Conservation (phyloP, 2,113 vertebrate species). For the Melospiza georgiana region DNA sequence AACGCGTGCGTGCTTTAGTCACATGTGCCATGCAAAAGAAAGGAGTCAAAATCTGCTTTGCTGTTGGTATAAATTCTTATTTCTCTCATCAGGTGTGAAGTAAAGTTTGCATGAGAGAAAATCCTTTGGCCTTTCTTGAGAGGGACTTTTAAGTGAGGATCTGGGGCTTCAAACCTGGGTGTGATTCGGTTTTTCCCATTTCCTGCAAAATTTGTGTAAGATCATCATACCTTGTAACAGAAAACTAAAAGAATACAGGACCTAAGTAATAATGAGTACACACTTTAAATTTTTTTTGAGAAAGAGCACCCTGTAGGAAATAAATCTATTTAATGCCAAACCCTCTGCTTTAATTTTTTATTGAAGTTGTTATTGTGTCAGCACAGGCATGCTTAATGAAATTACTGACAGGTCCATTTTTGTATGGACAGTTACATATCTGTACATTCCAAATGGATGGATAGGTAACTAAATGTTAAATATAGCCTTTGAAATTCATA, state of each 20-base stretch:
- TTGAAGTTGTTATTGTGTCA: background rate
- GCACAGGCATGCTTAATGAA: background rate
- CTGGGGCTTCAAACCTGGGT: background rate
- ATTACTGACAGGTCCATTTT: background rate
- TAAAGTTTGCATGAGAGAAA: background rate
- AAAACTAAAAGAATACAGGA: background rate
- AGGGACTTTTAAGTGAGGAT: background rate
- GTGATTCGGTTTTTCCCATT: background rate
- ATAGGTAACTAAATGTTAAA: background rate
- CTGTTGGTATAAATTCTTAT: background rate
- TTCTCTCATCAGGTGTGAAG: background rate
- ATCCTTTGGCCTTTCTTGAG: background rate
- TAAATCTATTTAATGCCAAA: background rate
- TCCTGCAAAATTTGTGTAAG: background rate
- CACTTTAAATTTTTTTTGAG: background rate
- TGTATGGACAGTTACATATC: background rate
- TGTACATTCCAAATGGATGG: background rate
- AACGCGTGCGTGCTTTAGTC: accelerated
- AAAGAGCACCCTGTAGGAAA: background rate
- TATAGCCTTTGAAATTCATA: background rate
- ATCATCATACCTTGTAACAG: background rate
- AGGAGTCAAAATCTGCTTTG: background rate
- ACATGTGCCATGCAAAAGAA: accelerated
- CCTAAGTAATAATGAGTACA: background rate
- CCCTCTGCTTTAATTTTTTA: background rate